These are phyloP conservation scores for Drosophila infuscata DNA, from an alignment of 2,888 invertebrate species.

Conservation along the genomic window DNA sequence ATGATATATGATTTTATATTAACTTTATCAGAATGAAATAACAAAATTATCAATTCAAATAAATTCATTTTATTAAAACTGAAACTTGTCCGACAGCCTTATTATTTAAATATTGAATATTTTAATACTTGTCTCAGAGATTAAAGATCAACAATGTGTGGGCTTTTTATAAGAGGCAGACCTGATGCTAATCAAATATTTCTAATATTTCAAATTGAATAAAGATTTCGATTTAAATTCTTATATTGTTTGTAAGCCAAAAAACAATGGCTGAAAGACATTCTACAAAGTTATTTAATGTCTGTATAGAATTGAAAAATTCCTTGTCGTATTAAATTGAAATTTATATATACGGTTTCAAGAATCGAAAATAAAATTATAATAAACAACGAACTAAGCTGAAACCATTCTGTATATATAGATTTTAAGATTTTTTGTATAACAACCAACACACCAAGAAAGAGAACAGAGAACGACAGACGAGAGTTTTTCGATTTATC, in stretches of 20 bases:
- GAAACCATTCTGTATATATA: neutral
- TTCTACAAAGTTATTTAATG: neutral
- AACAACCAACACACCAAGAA: neutral
- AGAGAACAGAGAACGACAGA: neutral
- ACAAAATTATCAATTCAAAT: neutral
- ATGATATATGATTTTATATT: neutral
- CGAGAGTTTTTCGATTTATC: constrained; percentile 5
- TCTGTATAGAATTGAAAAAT: neutral
- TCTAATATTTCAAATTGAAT: neutral
- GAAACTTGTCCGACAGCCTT: neutral
- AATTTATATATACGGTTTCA: neutral
- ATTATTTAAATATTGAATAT: neutral
- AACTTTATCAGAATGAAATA: no score
- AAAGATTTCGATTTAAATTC: neutral
- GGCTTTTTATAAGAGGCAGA: neutral
- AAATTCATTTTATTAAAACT: neutral
- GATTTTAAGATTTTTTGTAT: neutral
- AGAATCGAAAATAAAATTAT: neutral
- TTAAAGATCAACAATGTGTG: neutral
- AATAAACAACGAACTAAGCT: neutral
- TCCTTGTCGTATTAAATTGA: neutral
- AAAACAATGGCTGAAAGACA: neutral
- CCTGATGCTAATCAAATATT: neutral
- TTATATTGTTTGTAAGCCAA: neutral
- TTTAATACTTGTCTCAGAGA: neutral